These are phyloP conservation scores for Aramus guarauna DNA, from an alignment of 2,113 vertebrate species.

Conservation along the genomic window DNA sequence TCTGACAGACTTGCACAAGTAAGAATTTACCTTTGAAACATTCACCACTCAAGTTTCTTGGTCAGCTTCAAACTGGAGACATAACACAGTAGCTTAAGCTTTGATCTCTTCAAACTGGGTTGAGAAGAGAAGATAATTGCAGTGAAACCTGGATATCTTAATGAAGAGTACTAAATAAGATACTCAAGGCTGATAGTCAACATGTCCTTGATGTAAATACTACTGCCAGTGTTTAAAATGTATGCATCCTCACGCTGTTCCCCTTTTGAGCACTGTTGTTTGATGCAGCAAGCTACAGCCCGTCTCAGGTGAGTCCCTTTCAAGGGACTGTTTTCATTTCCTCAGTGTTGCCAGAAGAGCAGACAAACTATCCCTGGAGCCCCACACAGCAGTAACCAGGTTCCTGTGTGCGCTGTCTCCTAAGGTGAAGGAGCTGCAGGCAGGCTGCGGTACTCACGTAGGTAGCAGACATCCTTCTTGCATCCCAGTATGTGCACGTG, in stretches of 20 bases:
- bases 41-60: background rate
- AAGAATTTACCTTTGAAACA: slow-evolving; percentile 30
- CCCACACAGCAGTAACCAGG: background rate
- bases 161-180: background rate
- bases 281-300: background rate
- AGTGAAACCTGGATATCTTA: background rate
- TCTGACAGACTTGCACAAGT: slow-evolving; percentile 6
- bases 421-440: background rate
- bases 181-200: background rate
- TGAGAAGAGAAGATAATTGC: background rate
- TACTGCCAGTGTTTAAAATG: background rate
- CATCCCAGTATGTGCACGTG: accelerated
- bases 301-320: background rate
- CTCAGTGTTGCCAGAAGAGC: background rate
- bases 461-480: background rate
- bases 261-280: background rate
- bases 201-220: background rate
- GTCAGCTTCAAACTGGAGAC: background rate
- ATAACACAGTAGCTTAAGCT: background rate
- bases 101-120: slow-evolving; percentile 33
- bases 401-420: accelerated
- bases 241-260: background rate
- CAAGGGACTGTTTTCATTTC: background rate
- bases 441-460: background rate
- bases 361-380: background rate